Evolutionary conservation across 2,113 vertebrate species (phyloP), one percentile per base, ranked within the genome.

Genomic region (Leptobrachium leishanense): DNA sequence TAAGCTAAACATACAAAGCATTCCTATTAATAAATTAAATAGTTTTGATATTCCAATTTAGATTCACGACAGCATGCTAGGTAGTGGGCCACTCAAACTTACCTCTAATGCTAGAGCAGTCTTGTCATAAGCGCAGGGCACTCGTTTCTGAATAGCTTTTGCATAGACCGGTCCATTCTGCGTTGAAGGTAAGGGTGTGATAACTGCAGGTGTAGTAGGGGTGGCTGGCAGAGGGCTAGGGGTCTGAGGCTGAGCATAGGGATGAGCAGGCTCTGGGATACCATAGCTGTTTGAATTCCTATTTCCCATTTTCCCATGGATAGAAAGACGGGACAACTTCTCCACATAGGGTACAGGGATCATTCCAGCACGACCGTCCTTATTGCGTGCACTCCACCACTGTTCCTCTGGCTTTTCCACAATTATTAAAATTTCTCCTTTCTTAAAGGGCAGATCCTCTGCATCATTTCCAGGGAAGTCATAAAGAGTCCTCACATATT

Each of bases 311-410:
- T 91, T 90, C 6, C 92, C 91, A 11, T 92, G 93, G 43, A 91
- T 92, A 0, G 92, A 88, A 10, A 95, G 90, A 79, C 95, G 92
- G 82, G 94, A 89, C 55, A 98, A 81, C 95, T 97, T 98, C 90
- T 99, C 97, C 69, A 99, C 96, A 0, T 99, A 99, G 82, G 97
- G 97, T 75, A 99, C 98, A 2, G 97, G 98, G 84, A 99, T 99
- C 98, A 99, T 99, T 3, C 98, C 97, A 31, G 93, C 83, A 2
- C 95, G 94, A 75, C 98, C 98, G 7, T 98, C 97, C 88, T 97
- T 99, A 88, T 93, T 99, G 79, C 97, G 95, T 87, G 98, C 98
- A 1, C 97, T 99, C 98, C 98, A 99, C 98, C 98, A 99, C 89
- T 99, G 98, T 90, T 99, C 98, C 90, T 99, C 97, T 0, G 98